phyloP scores from a whole-genome alignment of 2,888 invertebrate genomes.

The Nomada ruficornis region DNA sequence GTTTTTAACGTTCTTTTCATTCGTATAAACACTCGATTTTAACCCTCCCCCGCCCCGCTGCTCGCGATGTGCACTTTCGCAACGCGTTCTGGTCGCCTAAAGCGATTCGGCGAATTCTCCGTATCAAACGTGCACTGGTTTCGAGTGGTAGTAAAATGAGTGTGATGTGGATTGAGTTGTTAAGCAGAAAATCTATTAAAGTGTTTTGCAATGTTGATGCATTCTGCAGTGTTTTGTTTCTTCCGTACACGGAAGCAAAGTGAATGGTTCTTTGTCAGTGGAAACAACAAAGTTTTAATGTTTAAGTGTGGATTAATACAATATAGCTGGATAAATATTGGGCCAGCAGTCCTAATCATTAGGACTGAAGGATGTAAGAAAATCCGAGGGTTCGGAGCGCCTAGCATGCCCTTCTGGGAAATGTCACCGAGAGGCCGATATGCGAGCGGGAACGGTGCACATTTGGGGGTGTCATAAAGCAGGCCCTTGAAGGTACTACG shows the following conservation, averaged over 20 bases:
- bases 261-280: no score
- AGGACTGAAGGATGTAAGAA: background rate
- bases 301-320: background rate
- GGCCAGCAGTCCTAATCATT: background rate
- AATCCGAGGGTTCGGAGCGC: no score
- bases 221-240: background rate
- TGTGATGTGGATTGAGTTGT: background rate
- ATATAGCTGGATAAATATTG: background rate
- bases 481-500: no score
- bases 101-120: background rate
- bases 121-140: background rate
- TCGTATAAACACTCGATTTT: conserved; percentile 25
- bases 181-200: background rate
- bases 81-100: background rate
- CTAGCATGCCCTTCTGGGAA: no score
- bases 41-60: background rate
- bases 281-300: background rate
- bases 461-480: no score
- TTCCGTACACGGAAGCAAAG: no score
- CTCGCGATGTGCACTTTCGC: conserved; percentile 1
- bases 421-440: no score
- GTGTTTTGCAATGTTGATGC: background rate
- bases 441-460: no score
- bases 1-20: conserved; percentile 36
- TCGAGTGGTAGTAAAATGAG: background rate